Evolutionary conservation across 1,140 invertebrate species (phyloP).

Genomic region (Leguminivora glycinivorella): DNA sequence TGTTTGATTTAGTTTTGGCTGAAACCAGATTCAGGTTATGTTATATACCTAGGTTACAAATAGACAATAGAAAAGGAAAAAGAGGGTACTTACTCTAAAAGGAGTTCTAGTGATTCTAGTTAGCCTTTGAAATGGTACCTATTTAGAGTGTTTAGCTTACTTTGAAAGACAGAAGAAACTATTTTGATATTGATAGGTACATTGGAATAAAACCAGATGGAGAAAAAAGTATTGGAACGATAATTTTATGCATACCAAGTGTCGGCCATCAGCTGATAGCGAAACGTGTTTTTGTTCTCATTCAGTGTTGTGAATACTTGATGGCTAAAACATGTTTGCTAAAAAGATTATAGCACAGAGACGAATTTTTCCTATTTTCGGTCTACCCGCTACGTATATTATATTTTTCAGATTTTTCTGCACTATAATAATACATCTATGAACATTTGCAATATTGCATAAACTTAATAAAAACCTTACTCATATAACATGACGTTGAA

Average conservation of each 20-base stretch:
- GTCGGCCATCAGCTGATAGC: constrained; percentile 64
- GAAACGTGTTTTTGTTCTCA: constrained; percentile 61
- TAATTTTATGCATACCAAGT: constrained; percentile 60
- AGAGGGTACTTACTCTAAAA: too few species aligned
- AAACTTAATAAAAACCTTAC: constrained; percentile 48
- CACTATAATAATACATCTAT: neutral
- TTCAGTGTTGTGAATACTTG: constrained; percentile 48
- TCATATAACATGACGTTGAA: constrained; percentile 65
- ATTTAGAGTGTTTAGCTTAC: too few species aligned
- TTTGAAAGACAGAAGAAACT: too few species aligned
- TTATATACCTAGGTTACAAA: too few species aligned
- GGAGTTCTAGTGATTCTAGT: too few species aligned
- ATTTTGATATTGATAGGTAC: neutral
- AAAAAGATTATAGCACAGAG: neutral
- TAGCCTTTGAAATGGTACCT: too few species aligned
- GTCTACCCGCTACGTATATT: neutral
- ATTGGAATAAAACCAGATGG: constrained; percentile 42
- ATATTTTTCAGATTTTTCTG: too few species aligned
- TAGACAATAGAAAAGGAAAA: too few species aligned
- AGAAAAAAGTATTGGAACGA: constrained; percentile 44
- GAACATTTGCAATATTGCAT: neutral
- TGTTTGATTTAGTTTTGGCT: neutral
- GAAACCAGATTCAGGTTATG: too few species aligned
- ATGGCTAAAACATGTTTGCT: neutral
- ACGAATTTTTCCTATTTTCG: neutral